Conservation (phyloP, 1,140 invertebrate genomes). For the Episyrphus balteatus region DNA sequence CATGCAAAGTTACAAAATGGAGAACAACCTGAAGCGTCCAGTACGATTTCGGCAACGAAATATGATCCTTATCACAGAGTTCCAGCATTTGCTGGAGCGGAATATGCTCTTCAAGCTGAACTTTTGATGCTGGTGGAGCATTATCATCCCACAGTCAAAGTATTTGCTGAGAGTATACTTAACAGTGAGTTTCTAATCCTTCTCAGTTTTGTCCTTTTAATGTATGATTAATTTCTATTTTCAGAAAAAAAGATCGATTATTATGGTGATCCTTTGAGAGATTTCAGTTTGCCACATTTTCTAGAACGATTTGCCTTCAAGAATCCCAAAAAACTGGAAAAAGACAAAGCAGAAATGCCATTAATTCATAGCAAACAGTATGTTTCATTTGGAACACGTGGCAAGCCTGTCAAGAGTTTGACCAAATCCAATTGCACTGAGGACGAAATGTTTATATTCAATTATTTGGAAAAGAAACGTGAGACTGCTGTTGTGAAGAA, state of each 20-base stretch:
- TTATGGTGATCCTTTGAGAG: conserved; percentile 81
- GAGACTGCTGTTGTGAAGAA: conserved; percentile 19
- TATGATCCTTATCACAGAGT: conserved; percentile 73
- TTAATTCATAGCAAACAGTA: conserved; percentile 22
- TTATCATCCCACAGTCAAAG: conserved; percentile 81
- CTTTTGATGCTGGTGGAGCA: conserved; percentile 58
- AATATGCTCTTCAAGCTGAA: conserved; percentile 58
- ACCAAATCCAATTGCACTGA: conserved; percentile 28
- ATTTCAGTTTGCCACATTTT: conserved; percentile 82
- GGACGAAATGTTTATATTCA: conserved; percentile 35
- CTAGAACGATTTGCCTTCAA: conserved; percentile 92
- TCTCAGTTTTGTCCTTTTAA: not conserved
- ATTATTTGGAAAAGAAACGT: conserved; percentile 34
- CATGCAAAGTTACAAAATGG: conserved; percentile 14
- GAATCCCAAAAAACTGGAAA: conserved; percentile 74
- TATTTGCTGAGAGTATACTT: conserved; percentile 78
- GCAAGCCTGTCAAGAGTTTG: conserved; percentile 22
- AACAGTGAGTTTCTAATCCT: conserved; percentile 43
- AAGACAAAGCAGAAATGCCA: conserved; percentile 32
- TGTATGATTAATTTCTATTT: conserved; percentile 15
- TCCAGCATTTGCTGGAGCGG: conserved; percentile 68
- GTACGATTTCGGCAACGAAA: conserved; percentile 12
- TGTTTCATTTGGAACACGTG: conserved; percentile 20
- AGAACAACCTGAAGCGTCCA: conserved; percentile 8
- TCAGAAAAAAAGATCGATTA: conserved; percentile 65